Base-by-base conservation (phyloP, 2,113 vertebrate genomes). In the Atherinomorus stipes region DNA sequence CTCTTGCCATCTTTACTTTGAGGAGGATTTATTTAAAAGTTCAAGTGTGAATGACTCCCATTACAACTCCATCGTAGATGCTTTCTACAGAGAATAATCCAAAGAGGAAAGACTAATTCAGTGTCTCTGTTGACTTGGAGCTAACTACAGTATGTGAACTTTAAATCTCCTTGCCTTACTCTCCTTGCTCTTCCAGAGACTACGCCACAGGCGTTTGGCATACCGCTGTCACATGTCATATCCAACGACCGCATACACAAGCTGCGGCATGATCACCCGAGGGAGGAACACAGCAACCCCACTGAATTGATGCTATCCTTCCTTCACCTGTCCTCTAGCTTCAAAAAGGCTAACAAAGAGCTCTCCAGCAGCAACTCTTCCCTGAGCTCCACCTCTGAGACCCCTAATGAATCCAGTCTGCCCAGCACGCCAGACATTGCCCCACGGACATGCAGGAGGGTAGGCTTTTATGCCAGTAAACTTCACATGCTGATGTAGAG, bases 291-390 rank as follows among this genome's bases (percentile, higher is more conserved):
- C 81, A 94, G 94, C 44, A 95, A 97, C 74, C 90, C 95, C 70
- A 94, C 94, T 0, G 97, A 98, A 80, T 92, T 96, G 85, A 95
- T 95, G 83, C 89, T 96, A 59, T 97, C 96, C 51, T 95, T 96
- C 86, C 94, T 97, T 68, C 96, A 96, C 3, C 95, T 97, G 15
- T 95, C 94, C 86, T 91, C 92, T 52, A 95, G 93, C 90, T 86
- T 92, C 57, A 97, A 95, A 92, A 94, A 89, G 68, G 87, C 94
- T 82, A 97, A 95, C 91, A 98, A 96, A 89, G 98, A 99, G 87
- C 93, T 98, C 83, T 99, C 97, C 91, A 99, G 98, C 95, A 99
- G 98, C 94, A 98, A 97, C 92, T 99, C 98, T 21, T 99, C 98
- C 91, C 97, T 99, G 61, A 98, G 98, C 93, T 99, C 98, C 75